Base-by-base conservation (phyloP, 2,797 vertebrate species). In the Sphenopsis melanotis region DNA sequence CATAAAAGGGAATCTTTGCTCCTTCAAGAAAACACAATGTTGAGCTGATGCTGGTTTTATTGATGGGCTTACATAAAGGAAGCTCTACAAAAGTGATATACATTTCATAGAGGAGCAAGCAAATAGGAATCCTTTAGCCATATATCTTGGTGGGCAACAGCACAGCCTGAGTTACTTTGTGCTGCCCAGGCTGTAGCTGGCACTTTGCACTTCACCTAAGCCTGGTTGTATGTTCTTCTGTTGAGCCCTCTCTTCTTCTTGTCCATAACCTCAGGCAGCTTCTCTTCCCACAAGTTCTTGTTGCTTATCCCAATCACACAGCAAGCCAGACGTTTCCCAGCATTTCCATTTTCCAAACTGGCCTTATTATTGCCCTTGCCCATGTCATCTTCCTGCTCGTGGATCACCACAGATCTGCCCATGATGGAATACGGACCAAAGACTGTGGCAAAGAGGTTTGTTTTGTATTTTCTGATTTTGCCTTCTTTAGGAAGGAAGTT, bases 301-400 rank as follows among this genome's bases (percentile, higher is more conserved):
- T 92, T 96, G 65, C 97, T 94, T 29, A 98, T 56, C 53, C 98
- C 99, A 46, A 99, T 98, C 44, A 99, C 96, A 41, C 99, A 99
- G 97, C 99, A 99, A 84, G 98, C 98, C 7, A 99, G 97, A 52
- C 99, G 98, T 36, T 77, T 98, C 23, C 99, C 99, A 10, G 99
- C 98, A 4, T 99, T 99, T 60, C 99, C 99, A 4, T 99, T 97
- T 93, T 98, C 97, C 93, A 98, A 60, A 92, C 99, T 99, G 76
- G 98, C 99, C 3, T 92, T 92, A 12, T 99, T 97, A 74, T 98
- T 98, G 29, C 99, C 99, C 9, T n/a, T 98, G 18, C 99, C 99
- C 70, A 99, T 88, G 94, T 99, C 99, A 2, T 99, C 99, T 36
- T 96, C 89, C 87, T 97, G 97, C 37, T 98, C 98, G 1, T 99